phyloP scores from a whole-genome alignment of 2,888 invertebrate genomes.

The Dryobota labecula region DNA sequence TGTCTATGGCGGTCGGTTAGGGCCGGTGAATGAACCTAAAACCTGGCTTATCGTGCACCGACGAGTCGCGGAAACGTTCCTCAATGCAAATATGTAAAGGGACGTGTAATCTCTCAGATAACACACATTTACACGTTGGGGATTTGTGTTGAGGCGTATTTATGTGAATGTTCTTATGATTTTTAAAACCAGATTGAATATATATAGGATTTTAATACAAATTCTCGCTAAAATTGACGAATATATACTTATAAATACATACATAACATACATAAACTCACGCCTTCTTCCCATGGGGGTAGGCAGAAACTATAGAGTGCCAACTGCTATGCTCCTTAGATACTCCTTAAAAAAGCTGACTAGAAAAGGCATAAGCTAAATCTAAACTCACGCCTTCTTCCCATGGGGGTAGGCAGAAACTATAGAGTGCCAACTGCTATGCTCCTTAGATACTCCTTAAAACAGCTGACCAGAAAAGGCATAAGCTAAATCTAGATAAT shows the following conservation, averaged over 20 bases:
- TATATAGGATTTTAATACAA: neutral
- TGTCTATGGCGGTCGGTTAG: conserved; percentile 59
- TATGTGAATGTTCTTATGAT: conserved; percentile 17
- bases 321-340: too few relatives aligned
- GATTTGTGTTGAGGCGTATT: conserved; percentile 33
- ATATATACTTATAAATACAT: too few relatives aligned
- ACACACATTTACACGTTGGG: conserved; percentile 43
- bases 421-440: too few relatives aligned
- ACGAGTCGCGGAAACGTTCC: conserved; percentile 73
- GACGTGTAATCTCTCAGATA: conserved; percentile 53
- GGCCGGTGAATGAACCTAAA: conserved; percentile 79
- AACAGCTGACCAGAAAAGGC: neutral
- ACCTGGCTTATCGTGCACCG: conserved; percentile 78
- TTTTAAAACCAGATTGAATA: neutral
- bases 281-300: too few relatives aligned
- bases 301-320: too few relatives aligned
- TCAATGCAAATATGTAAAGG: conserved; percentile 71
- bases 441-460: too few relatives aligned
- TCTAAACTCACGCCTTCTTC: too few relatives aligned
- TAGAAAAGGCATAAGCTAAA: too few relatives aligned
- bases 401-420: too few relatives aligned
- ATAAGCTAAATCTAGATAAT: neutral
- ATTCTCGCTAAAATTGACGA: neutral
- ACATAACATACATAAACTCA: too few relatives aligned
- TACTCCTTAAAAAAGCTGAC: too few relatives aligned